phyloP scores from a whole-genome alignment of 2,797 vertebrate species.

The Lutjanus argentimaculatus region DNA sequence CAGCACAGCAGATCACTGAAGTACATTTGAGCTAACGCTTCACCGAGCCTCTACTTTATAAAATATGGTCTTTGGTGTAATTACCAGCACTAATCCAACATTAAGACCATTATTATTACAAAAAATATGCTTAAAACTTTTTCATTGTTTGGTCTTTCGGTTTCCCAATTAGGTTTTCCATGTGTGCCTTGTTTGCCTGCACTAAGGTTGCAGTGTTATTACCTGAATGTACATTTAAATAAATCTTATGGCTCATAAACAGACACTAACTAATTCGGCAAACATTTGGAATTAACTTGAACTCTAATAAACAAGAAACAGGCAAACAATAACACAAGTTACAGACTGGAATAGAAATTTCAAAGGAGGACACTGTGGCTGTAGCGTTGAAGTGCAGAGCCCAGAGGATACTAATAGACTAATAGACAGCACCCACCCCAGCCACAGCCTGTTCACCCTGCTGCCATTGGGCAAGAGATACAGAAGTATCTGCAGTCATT shows the following conservation, averaged over 20 bases:
- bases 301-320: too few species aligned
- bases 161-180: not conserved
- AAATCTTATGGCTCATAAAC: not conserved
- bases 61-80: not conserved
- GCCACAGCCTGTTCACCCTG: too few species aligned
- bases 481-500: too few species aligned
- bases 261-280: too few species aligned
- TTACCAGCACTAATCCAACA: not conserved
- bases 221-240: slow-evolving; percentile 3
- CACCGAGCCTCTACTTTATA: not conserved
- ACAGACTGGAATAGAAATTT: too few species aligned
- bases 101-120: not conserved
- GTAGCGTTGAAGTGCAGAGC: too few species aligned
- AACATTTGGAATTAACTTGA: too few species aligned
- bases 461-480: too few species aligned
- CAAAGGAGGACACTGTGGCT: too few species aligned
- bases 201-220: not conserved
- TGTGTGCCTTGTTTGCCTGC: not conserved
- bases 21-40: not conserved
- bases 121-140: not conserved
- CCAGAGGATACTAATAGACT: too few species aligned
- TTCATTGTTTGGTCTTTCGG: not conserved
- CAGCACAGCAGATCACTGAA: not conserved
- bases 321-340: too few species aligned
- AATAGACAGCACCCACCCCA: too few species aligned